Base-by-base conservation (phyloP, 1,140 invertebrate species). In the Aphelenchoides besseyi region DNA sequence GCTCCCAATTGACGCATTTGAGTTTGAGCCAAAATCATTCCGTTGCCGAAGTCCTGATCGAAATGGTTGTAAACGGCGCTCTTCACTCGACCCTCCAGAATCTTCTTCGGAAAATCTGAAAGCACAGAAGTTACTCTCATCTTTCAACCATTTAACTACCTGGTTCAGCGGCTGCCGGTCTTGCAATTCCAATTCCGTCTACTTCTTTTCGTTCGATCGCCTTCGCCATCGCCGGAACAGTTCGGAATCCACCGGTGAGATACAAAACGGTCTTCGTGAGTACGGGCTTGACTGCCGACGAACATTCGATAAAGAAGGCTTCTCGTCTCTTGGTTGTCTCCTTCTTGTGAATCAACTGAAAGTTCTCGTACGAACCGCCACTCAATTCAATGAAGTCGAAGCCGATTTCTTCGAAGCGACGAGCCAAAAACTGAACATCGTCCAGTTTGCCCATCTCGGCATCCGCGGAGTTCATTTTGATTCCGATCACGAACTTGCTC, bases 401-500 rank as follows among this genome's bases (percentile, higher is more conserved):
- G 3, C 71, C 71, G n/a, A 52, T 32, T 30, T 18, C n/a, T 37
- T 30, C 59, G 2, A 61, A 61, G n/a, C 30, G n/a, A 1, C 30
- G 59, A 2, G n/a, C n/a, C 1, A 30, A 18, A n/a, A 1, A 30
- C 16, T n/a, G n/a, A 2, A 30, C 59, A 16, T 61, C 63, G 32
- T 66, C 63, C 32, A 1, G 12, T 29, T 66, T 66, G 16, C 30
- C 16, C 26, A 66, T 32, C 32, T 66, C 30, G 12, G 30, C 16
- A n/a, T 66, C 63, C 18, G 37, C 70, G 18, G 71, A 72, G 35
- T 72, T 74, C 53, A 72, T 29, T 62, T 72, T 72, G 29, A 73
- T 63, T 29, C 71, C 71, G 28, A 79, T 41, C 30, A 80, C 68
- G 55, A 79, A 79, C 3, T 74, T 74, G n/a, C 70, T 72, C 12